These are phyloP conservation scores for Mizuhopecten yessoensis DNA, from an alignment of 1,140 invertebrate genomes.

Conservation along the genomic window DNA sequence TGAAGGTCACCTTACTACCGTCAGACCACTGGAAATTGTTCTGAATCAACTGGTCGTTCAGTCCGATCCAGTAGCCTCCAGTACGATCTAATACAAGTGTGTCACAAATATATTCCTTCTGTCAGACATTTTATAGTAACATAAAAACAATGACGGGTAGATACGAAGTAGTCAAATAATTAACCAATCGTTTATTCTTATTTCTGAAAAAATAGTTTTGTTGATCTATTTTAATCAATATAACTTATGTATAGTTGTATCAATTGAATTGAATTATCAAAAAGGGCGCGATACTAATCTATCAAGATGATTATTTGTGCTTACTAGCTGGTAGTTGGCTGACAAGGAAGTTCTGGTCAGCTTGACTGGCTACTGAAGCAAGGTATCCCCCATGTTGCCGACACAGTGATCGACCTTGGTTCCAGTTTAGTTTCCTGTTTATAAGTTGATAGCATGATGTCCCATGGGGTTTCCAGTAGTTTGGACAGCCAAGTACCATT, in stretches of 20 bases:
- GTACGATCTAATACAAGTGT: not conserved
- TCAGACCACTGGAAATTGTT: slow-evolving; percentile 71
- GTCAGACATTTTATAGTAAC: too few species aligned
- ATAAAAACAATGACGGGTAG: too few species aligned
- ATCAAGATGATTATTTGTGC: too few species aligned
- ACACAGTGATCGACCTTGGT: slow-evolving; percentile 62
- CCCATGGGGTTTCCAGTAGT: slow-evolving; percentile 58
- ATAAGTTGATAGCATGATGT: slow-evolving; percentile 65
- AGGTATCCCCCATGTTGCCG: slow-evolving; percentile 62
- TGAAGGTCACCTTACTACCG: slow-evolving; percentile 64
- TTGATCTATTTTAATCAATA: too few species aligned
- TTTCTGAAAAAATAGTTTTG: too few species aligned
- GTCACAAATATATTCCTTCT: too few species aligned
- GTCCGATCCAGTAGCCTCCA: slow-evolving; percentile 68
- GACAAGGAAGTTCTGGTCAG: slow-evolving; percentile 65
- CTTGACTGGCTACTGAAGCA: slow-evolving; percentile 63
- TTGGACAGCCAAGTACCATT: slow-evolving; percentile 57
- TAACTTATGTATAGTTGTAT: too few species aligned
- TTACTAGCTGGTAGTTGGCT: slow-evolving; percentile 61
- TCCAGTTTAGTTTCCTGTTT: slow-evolving; percentile 56
- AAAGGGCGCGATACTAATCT: too few species aligned
- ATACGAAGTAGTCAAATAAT: too few species aligned
- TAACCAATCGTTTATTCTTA: too few species aligned
- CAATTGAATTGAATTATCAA: too few species aligned
- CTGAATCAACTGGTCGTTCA: slow-evolving; percentile 68